Percentiles rank a stretch among this genome's conserved stretches.
These are phyloP conservation scores for Pseudomyrmex dendroicus DNA, from an alignment of 1,140 invertebrate genomes.

Conservation along the genomic window DNA sequence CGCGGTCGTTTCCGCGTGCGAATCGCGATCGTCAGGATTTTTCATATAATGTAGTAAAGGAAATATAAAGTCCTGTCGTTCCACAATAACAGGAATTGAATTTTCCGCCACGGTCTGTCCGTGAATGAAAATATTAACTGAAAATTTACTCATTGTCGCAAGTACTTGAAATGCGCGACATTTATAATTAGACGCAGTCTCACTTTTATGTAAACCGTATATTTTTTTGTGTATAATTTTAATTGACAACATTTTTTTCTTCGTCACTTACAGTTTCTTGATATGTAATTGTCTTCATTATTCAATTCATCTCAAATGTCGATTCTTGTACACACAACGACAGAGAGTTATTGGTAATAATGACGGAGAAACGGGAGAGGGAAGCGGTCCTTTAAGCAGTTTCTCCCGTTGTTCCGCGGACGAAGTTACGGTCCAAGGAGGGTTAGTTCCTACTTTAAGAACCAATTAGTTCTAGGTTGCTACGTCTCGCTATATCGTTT, in stretches of 20 bases:
- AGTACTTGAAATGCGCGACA: too few species aligned
- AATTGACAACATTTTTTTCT: too few species aligned
- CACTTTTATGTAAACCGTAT: too few species aligned
- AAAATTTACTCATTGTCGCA: too few species aligned
- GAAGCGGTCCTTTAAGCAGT: slow-evolving; percentile 43
- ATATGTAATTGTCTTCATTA: too few species aligned
- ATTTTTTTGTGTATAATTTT: too few species aligned
- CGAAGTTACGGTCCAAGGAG: slow-evolving; percentile 29
- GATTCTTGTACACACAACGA: slow-evolving; percentile 16
- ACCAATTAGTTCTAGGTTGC: slow-evolving; percentile 51
- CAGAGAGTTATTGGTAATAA: slow-evolving; percentile 6
- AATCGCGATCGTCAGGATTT: slow-evolving; percentile 20
- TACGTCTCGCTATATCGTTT: slow-evolving; percentile 18
- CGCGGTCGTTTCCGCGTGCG: slow-evolving; percentile 14
- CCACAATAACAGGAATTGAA: neutral
- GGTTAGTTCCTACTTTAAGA: slow-evolving; percentile 57
- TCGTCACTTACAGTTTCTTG: too few species aligned
- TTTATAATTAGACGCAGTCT: too few species aligned
- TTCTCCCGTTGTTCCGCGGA: slow-evolving; percentile 25
- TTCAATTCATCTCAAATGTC: neutral
- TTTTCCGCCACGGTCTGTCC: too few species aligned
- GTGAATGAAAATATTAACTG: too few species aligned
- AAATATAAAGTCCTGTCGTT: slow-evolving; percentile 27
- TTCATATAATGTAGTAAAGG: slow-evolving; percentile 44
- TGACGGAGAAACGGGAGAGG: slow-evolving; percentile 14